Base-by-base conservation (phyloP, 2,888 invertebrate species). In the Sylvicola fuscatus region DNA sequence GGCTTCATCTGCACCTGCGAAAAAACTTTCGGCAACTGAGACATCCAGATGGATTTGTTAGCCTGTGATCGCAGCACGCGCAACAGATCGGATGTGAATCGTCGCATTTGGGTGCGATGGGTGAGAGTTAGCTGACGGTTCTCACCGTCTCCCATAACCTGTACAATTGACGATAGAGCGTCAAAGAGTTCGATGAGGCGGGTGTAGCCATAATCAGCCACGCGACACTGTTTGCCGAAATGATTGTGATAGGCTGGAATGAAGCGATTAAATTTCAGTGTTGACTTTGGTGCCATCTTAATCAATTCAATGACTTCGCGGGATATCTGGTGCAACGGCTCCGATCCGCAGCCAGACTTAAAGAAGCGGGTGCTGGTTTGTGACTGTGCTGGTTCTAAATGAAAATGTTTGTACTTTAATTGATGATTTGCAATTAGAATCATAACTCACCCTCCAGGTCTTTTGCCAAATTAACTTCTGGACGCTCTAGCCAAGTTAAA, bases 191-290 rank as follows among this genome's bases (percentile, higher is more conserved):
- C 92, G 14, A 87, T 78, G 2, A 95, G 62, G 55, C 87, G 87
- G 1, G 84, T 86, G 51, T 83, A 92, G n/a, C 95, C 95, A 53
- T 92, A 95, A 61, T 92, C 89, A 6, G 92, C 86, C 2, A 95
- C 90, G 36, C 90, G 72, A 53, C 92, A 92, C 56, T 95, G 93
- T 26, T 87, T 70, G 0, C 92, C 90, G 56, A 92, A 95, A 57
- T 92, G 92, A 58, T 90, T 90, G 54, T 95, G 93, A 61, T 93
- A 95, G 2, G 87, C 80, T 2, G 93, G 93, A 47, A 93, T 90
- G 44, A 93, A 82, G 49, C 86, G 82, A 55, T 64, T 72, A 53
- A 83, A 77, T 3, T 78, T 71, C 58, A 95, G 72, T 38, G 80
- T 77, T 48, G 86, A 82, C 42, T 76, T 72, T 0, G 84, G 78